A percentile compares a stretch with the other conserved stretches of the same genome.
Conservation (phyloP, 2,888 invertebrate species). For the Melieria picta region DNA sequence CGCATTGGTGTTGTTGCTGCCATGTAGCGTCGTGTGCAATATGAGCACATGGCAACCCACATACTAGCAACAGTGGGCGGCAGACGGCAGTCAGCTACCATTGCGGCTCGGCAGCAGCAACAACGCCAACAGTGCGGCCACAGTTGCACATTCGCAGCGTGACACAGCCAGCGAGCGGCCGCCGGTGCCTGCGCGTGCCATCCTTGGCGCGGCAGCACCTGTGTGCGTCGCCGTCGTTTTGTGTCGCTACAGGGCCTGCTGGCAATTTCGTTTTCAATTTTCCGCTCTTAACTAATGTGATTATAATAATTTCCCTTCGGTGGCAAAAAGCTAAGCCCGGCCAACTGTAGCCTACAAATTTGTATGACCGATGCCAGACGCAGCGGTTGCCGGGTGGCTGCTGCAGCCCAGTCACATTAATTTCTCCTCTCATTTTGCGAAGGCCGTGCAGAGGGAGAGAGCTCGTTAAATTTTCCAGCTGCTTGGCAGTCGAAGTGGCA, state of each 20-base stretch:
- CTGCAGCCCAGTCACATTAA: no score
- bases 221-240: not conserved
- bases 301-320: slow-evolving; percentile 55
- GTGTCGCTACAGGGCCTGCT: slow-evolving; percentile 16
- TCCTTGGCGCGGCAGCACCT: not conserved
- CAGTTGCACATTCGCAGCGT: not conserved
- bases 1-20: no score
- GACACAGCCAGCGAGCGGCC: not conserved
- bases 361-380: not conserved
- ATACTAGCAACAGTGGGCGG: no score
- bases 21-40: no score
- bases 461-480: no score
- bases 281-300: slow-evolving; percentile 57
- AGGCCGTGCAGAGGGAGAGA: no score
- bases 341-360: not conserved
- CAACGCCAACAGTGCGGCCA: not conserved
- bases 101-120: not conserved
- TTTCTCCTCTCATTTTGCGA: no score
- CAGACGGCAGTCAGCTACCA: not conserved
- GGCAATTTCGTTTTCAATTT: slow-evolving; percentile 57
- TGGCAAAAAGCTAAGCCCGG: not conserved
- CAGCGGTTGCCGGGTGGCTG: no score
- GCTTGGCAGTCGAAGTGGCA: no score
- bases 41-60: no score
- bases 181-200: not conserved